A percentile compares a stretch with the other conserved stretches of the same genome.
Conservation (phyloP, 2,113 vertebrate genomes). For the Dermatemys mawii region DNA sequence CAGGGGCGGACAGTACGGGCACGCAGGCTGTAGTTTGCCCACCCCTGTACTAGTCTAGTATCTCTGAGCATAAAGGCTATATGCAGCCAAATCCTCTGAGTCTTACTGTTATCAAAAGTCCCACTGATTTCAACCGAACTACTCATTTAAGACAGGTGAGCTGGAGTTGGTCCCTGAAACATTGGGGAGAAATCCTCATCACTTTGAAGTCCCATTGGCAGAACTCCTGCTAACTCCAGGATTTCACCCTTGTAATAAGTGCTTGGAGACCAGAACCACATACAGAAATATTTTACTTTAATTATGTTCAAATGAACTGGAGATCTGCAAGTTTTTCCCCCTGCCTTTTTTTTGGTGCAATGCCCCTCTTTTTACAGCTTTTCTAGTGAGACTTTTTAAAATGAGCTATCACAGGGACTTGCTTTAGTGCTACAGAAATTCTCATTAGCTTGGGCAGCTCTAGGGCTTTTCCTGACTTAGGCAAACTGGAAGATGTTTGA, state of each 20-base stretch:
- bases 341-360: not conserved
- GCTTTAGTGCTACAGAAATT: not conserved
- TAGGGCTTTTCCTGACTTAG: not conserved
- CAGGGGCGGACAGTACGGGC: too few relatives aligned
- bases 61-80: not conserved
- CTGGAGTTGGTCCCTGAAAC: not conserved
- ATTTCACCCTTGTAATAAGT: not conserved
- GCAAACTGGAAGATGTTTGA: not conserved
- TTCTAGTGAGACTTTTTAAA: not conserved
- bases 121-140: rapidly evolving
- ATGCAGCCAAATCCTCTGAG: not conserved
- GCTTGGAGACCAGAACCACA: not conserved
- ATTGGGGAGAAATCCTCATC: not conserved
- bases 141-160: not conserved
- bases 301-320: not conserved
- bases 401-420: not conserved
- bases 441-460: not conserved
- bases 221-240: not conserved
- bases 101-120: not conserved
- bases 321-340: not conserved
- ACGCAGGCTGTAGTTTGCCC: too few relatives aligned
- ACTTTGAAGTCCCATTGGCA: not conserved
- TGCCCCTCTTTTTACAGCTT: too few relatives aligned
- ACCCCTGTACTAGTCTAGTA: too few relatives aligned
- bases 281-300: not conserved